These are phyloP conservation scores for Agapetus fuscipes DNA, from an alignment of 2,888 invertebrate species.

Conservation along the genomic window DNA sequence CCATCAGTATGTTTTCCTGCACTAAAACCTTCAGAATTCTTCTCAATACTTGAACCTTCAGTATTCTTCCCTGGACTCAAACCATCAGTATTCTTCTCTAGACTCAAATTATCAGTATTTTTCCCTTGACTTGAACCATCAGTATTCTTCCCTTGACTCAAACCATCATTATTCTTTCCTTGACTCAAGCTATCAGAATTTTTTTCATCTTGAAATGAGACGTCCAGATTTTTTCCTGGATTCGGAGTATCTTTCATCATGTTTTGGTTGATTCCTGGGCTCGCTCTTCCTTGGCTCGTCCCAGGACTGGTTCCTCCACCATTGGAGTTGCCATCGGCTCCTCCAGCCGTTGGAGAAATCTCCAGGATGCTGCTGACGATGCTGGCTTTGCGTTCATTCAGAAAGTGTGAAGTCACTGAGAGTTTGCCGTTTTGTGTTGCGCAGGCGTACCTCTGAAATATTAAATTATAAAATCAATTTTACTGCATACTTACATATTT, in stretches of 20 bases:
- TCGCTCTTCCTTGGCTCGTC: too few species aligned
- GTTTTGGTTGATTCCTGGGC: too few species aligned
- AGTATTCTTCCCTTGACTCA: neutral
- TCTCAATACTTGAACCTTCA: too few species aligned
- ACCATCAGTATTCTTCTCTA: neutral
- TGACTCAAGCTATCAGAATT: neutral
- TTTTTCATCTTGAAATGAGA: too few species aligned
- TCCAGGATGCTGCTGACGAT: slow-evolving; percentile 41
- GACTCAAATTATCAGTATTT: neutral
- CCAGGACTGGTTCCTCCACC: slow-evolving; percentile 22
- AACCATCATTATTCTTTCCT: neutral
- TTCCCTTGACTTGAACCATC: too few species aligned
- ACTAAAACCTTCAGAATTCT: neutral
- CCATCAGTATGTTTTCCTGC: too few species aligned
- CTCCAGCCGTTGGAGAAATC: slow-evolving; percentile 32
- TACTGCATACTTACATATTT: too few species aligned
- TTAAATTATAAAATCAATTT: too few species aligned
- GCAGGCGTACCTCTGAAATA: neutral
- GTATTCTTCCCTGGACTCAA: neutral
- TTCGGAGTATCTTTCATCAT: neutral
- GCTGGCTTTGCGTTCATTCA: slow-evolving; percentile 36
- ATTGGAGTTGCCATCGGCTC: slow-evolving; percentile 15
- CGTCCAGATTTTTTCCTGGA: neutral
- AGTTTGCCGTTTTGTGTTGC: slow-evolving; percentile 17
- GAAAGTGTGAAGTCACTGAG: slow-evolving; percentile 15